Evolutionary conservation across 2,797 vertebrate genomes (phyloP).

Genomic region (Mus spretus): DNA sequence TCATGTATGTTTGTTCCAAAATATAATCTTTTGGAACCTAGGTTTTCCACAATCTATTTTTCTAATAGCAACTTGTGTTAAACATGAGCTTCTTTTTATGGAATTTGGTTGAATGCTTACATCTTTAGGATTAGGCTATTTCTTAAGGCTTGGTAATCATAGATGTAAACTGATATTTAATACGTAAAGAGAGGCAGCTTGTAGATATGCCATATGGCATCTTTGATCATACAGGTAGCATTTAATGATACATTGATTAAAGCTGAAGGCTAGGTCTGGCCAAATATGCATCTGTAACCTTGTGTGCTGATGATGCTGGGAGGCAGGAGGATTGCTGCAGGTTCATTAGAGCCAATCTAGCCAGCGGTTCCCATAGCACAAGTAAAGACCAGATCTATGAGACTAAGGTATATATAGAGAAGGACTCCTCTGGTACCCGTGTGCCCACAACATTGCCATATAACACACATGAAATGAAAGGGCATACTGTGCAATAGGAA

Average conservation of each 20-base stretch:
- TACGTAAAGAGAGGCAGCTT: not conserved
- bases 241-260: slow-evolving; percentile 39
- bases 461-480: not conserved
- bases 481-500: not conserved
- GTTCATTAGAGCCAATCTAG: too few species aligned
- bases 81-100: slow-evolving; percentile 6
- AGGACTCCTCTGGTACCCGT: not conserved
- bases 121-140: not conserved
- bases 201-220: not conserved
- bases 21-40: not conserved
- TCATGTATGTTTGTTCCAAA: not conserved
- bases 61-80: not conserved
- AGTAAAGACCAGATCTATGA: not conserved
- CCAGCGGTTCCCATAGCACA: too few species aligned
- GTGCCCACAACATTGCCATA: too few species aligned
- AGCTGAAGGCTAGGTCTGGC: not conserved
- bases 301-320: too few species aligned
- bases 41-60: slow-evolving; percentile 54
- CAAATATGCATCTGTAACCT: not conserved
- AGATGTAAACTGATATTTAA: slow-evolving; percentile 35
- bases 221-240: not conserved
- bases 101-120: not conserved
- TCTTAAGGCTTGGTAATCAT: not conserved
- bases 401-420: too few species aligned
- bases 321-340: too few species aligned